Percentiles rank a stretch among this genome's conserved stretches.
Conservation (phyloP, 2,113 vertebrate genomes). For the Xyrauchen texanus region DNA sequence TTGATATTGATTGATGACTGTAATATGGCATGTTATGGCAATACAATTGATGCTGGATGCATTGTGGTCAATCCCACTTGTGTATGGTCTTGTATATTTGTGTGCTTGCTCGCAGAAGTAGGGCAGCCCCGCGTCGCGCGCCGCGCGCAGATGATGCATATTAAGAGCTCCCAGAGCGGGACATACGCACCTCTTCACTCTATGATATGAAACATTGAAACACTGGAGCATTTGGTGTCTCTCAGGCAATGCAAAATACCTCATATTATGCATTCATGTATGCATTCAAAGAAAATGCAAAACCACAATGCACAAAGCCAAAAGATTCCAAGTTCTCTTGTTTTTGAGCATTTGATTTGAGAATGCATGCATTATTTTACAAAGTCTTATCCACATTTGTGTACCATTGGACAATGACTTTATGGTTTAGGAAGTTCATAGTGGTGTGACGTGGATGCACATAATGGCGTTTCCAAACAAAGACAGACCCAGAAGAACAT, state of each 20-base stretch:
- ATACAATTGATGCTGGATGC: constrained; percentile 15
- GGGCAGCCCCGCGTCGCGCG: constrained; percentile 31
- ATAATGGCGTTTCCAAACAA: neutral
- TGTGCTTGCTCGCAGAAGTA: constrained; percentile 33
- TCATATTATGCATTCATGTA: neutral
- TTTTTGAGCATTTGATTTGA: neutral
- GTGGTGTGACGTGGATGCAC: neutral
- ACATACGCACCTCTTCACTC: neutral
- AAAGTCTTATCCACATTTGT: neutral
- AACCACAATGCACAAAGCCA: too few relatives aligned
- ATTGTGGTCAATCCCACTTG: constrained; percentile 44
- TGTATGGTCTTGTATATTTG: constrained; percentile 21
- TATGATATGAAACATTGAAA: neutral
- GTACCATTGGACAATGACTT: neutral
- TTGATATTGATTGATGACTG: neutral
- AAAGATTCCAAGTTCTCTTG: neutral
- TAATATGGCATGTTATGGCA: neutral
- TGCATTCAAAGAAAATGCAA: neutral
- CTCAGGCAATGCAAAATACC: neutral
- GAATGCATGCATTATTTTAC: neutral
- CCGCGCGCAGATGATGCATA: constrained; percentile 23
- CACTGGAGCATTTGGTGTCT: neutral
- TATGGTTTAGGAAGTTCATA: neutral
- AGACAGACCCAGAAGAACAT: neutral
- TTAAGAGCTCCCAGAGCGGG: constrained; percentile 14